Evolutionary conservation across 2,797 vertebrate genomes (phyloP), one percentile per base, ranked within the genome.

Genomic region (Tapera naevia): DNA sequence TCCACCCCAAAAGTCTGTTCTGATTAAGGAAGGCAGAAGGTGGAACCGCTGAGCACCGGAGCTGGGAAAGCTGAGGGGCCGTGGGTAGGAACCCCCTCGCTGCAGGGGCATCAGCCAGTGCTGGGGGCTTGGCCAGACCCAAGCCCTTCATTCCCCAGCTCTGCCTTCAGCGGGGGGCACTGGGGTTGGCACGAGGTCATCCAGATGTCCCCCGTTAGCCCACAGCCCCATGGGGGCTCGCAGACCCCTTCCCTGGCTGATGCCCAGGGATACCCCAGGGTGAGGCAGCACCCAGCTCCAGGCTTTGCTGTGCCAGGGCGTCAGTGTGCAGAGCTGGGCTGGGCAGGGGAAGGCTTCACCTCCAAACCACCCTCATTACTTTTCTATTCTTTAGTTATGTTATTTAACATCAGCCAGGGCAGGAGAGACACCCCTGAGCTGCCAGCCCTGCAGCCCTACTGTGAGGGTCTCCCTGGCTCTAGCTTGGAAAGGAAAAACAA

Each of bases 91-190:
- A 65, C 10, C 13, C 39, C 14, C 4, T 64, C 19, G 41, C 32
- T 41, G 39, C 79, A 7, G 13, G 21, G 48, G 32, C 13, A 1
- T 39, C 5, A 32, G 19, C 25, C 48, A 4, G 0, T 18, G 62
- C 61, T 12, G 3, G n/a, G 41, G 48, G 4, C 37, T 62, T 37
- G 41, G 28, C 41, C 28, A 25, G 46, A 32, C 5, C 37, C 14
- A 41, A 41, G 39, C 39, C 39, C 39, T 41, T 41, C 70, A 33
- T 48, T 70, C 61, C 19, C 37, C 66, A 39, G 1, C 28, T 14
- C 60, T 73, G 48, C 24, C 66, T 79, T 58, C 7, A 3, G 8
- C 0, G 5, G 24, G 45, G 35, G 23, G 30, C 0, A 1, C 23
- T 32, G 46, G 15, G 13, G 17, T 10, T 25, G 37, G 14, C 58